Percentiles rank a stretch among this genome's conserved stretches.
Conservation (phyloP, 2,113 vertebrate genomes). For the Daphoenositta chrysoptera region DNA sequence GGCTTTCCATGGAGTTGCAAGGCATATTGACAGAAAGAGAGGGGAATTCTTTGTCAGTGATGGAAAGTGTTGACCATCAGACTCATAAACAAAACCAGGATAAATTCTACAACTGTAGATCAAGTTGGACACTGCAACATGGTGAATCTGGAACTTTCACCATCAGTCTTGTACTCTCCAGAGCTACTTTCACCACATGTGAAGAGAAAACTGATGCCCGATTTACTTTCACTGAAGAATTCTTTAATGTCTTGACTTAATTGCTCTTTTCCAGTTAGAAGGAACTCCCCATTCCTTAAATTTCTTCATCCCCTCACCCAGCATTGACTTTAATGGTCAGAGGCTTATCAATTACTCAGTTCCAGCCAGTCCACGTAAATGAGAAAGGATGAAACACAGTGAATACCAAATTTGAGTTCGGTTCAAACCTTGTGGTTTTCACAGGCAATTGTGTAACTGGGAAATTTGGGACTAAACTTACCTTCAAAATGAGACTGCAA, state of each 20-base stretch:
- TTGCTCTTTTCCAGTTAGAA: neutral
- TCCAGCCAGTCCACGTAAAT: neutral
- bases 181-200: neutral
- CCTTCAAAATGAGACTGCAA: neutral
- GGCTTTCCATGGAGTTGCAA: neutral
- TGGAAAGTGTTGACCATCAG: neutral
- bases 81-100: neutral
- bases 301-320: neutral
- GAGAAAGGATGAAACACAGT: neutral
- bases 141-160: neutral
- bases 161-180: neutral
- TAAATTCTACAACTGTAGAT: neutral
- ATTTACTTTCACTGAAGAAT: neutral
- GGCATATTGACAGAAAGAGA: neutral
- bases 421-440: neutral
- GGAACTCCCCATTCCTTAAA: neutral
- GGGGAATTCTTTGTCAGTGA: neutral
- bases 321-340: neutral
- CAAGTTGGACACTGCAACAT: neutral
- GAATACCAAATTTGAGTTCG: neutral
- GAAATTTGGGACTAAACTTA: neutral
- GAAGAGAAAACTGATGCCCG: neutral
- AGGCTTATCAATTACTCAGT: neutral
- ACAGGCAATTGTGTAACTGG: neutral
- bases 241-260: neutral